phyloP scores from a whole-genome alignment of 2,113 vertebrate species.

The Eulemur rufifrons region DNA sequence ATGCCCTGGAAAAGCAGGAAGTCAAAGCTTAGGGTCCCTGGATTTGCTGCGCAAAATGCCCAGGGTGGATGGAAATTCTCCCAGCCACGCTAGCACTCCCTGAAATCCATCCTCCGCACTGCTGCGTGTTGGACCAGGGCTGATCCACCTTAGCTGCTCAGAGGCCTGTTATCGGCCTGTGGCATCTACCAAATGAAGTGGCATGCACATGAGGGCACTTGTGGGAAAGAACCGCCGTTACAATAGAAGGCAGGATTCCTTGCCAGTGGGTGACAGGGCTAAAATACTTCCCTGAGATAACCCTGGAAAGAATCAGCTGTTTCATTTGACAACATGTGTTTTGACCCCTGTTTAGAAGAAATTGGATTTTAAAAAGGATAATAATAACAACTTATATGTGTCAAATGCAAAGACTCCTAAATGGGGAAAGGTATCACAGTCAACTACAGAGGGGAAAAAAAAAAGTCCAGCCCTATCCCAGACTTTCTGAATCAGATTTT shows the following conservation, averaged over 20 bases:
- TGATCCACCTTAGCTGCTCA: not conserved
- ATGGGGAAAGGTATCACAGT: not conserved
- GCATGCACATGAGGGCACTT: not conserved
- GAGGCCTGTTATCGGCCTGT: not conserved
- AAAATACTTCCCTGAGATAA: not conserved
- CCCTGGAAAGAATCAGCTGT: not conserved
- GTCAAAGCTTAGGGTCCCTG: not conserved
- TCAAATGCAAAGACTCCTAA: slow-evolving; percentile 5
- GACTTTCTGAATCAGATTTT: not conserved
- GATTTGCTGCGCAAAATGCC: not conserved
- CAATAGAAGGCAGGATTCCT: not conserved
- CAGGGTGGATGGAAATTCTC: not conserved
- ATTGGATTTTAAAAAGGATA: not conserved
- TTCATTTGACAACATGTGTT: not conserved
- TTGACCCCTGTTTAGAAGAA: not conserved
- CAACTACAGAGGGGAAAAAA: not conserved
- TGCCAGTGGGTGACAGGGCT: not conserved
- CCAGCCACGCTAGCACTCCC: not conserved
- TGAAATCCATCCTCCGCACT: not conserved
- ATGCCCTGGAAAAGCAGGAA: not conserved
- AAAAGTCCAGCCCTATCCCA: not conserved
- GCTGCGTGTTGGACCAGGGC: not conserved
- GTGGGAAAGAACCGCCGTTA: not conserved
- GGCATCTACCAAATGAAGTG: not conserved
- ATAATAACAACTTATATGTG: not conserved